A percentile compares a stretch with the other conserved stretches of the same genome.
phyloP scores from a whole-genome alignment of 1,140 invertebrate genomes.

The Cherax quadricarinatus region DNA sequence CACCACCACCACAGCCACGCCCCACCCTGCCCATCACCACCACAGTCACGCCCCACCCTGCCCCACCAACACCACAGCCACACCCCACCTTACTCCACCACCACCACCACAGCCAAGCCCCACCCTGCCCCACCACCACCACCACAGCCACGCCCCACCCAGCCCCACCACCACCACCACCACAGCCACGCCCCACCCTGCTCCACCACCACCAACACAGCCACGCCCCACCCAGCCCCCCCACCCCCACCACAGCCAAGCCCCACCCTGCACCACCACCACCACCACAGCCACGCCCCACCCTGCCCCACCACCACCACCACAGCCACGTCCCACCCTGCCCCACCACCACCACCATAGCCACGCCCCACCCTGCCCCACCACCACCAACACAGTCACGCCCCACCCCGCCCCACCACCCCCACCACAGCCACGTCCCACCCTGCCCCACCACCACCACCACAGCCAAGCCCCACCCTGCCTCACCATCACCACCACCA shows the following conservation, averaged over 20 bases:
- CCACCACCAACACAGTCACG: background rate
- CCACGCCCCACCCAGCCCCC: background rate
- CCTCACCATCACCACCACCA: too few relatives aligned
- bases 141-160: background rate
- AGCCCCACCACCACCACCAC: too few relatives aligned
- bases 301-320: slow-evolving; percentile 12
- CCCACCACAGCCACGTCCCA: background rate
- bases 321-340: background rate
- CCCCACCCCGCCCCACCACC: background rate
- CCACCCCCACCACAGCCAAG: background rate
- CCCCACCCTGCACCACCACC: background rate
- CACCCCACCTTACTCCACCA: background rate
- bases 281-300: background rate
- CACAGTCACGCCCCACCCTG: background rate
- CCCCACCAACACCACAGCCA: background rate
- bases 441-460: background rate
- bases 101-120: background rate
- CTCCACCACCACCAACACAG: background rate
- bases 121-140: too few relatives aligned
- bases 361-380: background rate
- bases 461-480: too few relatives aligned
- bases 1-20: background rate
- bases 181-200: background rate
- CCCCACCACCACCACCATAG: background rate
- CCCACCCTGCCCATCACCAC: background rate